Evolutionary conservation across 92 coral and sea anemone species (phyloP).

Genomic region (Scolanthus callimorphus): DNA sequence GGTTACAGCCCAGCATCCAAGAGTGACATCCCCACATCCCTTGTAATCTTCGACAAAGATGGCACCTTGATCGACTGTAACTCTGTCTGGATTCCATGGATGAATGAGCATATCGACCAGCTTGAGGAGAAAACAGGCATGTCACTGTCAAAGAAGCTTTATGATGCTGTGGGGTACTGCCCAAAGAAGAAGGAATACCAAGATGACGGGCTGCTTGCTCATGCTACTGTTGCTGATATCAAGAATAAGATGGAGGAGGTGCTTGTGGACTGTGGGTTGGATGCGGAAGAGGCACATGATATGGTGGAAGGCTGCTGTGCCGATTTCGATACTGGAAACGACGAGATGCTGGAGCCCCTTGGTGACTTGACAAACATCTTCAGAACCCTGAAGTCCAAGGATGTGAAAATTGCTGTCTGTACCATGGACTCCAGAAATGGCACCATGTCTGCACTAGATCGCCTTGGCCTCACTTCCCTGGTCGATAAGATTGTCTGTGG

Average conservation of each 20-base stretch:
- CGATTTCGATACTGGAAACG: conserved; percentile 74
- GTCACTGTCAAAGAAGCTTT: conserved; percentile 62
- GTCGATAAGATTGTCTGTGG: conserved; percentile 84
- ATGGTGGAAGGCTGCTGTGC: conserved; percentile 72
- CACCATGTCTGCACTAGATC: conserved; percentile 81
- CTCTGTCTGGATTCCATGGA: conserved; percentile 95
- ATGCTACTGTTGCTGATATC: conserved; percentile 86
- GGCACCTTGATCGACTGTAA: conserved; percentile 92
- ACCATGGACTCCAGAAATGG: conserved; percentile 87
- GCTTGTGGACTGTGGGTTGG: conserved; percentile 70
- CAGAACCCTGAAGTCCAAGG: conserved; percentile 61
- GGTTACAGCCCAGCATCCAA: conserved; percentile 38
- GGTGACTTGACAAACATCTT: conserved; percentile 79
- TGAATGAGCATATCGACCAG: conserved; percentile 67
- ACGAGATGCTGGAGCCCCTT: conserved; percentile 62
- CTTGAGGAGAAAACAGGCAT: conserved; percentile 77
- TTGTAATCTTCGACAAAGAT: conserved; percentile 94
- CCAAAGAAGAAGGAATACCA: conserved; percentile 55
- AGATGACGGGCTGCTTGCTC: conserved; percentile 86
- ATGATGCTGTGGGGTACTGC: conserved; percentile 84
- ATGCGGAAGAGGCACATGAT: conserved; percentile 27
- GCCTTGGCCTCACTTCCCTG: conserved; percentile 65
- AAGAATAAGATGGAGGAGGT: conserved; percentile 71
- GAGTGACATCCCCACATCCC: conserved; percentile 46
- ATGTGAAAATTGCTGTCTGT: conserved; percentile 86